phyloP scores from a whole-genome alignment of 2,888 invertebrate species.

The Branchellion lobata region DNA sequence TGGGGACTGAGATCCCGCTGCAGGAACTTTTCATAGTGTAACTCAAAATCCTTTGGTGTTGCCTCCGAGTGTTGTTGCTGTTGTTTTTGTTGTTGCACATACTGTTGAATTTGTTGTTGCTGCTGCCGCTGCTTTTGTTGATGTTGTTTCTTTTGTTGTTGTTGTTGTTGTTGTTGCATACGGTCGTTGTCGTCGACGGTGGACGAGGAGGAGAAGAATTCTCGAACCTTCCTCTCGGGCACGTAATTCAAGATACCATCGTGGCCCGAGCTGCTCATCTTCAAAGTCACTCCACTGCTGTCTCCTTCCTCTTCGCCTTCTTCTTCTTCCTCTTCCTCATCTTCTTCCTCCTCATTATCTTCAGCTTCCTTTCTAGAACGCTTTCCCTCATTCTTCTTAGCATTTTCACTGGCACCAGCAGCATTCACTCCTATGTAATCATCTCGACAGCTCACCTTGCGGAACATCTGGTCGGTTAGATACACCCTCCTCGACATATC shows the following conservation, averaged over 20 bases:
- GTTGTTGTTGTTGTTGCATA: not conserved
- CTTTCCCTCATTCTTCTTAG: not conserved
- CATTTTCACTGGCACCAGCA: not conserved
- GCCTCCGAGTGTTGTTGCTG: not conserved
- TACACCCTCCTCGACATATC: not conserved
- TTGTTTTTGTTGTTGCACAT: not conserved
- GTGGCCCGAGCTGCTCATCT: not conserved
- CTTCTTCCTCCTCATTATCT: not conserved
- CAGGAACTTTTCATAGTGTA: not conserved
- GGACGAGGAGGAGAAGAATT: not conserved
- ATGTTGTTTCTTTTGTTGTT: too few species aligned
- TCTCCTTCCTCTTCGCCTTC: not conserved
- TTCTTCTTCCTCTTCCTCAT: not conserved
- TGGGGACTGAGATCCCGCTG: not conserved
- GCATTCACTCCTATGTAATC: not conserved
- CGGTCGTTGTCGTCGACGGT: not conserved
- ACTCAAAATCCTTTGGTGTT: not conserved
- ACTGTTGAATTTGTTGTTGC: too few species aligned
- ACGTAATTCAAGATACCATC: not conserved
- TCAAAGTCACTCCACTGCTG: constrained; percentile 5
- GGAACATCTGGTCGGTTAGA: not conserved
- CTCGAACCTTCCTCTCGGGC: not conserved
- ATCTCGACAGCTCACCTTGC: not conserved
- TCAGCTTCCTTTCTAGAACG: not conserved
- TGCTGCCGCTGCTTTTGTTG: not conserved